A percentile compares a stretch with the other conserved stretches of the same genome.
phyloP scores from a whole-genome alignment of 2,888 invertebrate species.

The Invenusta paracnida region DNA sequence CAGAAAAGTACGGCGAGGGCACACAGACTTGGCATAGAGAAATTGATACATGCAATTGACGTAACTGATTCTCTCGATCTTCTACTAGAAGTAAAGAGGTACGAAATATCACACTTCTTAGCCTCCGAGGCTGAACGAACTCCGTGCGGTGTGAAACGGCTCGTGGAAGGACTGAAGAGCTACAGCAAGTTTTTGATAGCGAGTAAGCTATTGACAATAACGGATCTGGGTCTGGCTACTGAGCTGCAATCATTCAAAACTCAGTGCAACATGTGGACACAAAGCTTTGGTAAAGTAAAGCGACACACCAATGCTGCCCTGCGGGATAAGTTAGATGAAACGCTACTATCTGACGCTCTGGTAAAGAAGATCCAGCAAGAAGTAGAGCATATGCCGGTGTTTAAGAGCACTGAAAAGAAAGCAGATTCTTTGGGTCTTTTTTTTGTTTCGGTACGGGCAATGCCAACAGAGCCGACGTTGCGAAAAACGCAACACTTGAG shows the following conservation, averaged over 20 bases:
- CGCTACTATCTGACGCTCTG: not conserved
- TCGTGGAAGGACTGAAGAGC: not conserved
- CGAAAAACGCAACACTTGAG: not conserved
- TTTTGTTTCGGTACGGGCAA: not conserved
- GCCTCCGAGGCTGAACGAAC: not conserved
- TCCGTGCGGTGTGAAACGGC: not conserved
- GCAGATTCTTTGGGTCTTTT: not conserved
- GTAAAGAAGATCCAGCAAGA: not conserved
- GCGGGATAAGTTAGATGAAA: not conserved
- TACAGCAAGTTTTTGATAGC: not conserved
- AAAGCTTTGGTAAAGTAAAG: not conserved
- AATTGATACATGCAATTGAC: not conserved
- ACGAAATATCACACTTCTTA: not conserved
- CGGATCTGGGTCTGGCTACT: not conserved
- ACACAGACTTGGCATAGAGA: not conserved
- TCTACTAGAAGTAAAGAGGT: not conserved
- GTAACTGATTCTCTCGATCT: not conserved
- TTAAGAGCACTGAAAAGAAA: not conserved
- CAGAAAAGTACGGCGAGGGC: not conserved
- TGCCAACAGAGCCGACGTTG: not conserved
- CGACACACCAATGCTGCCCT: not conserved
- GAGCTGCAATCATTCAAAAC: not conserved
- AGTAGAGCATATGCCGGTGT: not conserved
- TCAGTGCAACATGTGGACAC: not conserved
- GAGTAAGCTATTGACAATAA: not conserved